Evolutionary conservation across 1,140 invertebrate species (phyloP), one percentile per base, ranked within the genome.

Genomic region (Drosophila repleta): DNA sequence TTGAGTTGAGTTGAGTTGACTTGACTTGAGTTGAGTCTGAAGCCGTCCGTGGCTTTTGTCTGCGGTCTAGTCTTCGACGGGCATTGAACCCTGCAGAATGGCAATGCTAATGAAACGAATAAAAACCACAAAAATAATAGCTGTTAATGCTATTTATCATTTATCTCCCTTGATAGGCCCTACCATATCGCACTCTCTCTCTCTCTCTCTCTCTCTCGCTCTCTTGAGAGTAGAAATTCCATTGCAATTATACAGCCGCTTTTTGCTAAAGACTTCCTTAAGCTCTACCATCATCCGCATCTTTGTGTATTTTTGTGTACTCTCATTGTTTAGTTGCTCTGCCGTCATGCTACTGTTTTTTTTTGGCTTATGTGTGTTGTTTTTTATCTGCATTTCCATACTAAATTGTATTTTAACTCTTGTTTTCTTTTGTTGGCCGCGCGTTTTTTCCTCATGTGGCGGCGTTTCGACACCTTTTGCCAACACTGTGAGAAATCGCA

Each of bases 271-370:
- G 32, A 35, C 32, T 35, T 35, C 32, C 32, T 35, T 35, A 35
- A 32, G 3, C 32, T 3, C 4, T 35, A 35, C 11, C 32, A 13
- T 35, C 32, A 13, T 35, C 32, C 3, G 11, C 17, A 17, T 45
- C 4, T 21, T 13, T 20, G 17, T 62, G 20, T 18, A 35, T 49
- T 62, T 76, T 76, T 71, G 43, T 52, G 35, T 76, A 79, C 53
- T 71, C 61, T 74, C 79, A 82, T 83, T 82, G 79, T 82, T 41
- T 11, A 35, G 10, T 21, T 18, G n/a, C 37, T 21, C 45, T 26
- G 21, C 43, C 49, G 53, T 67, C 55, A 52, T 52, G 67, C 8
- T 52, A 41, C 46, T 52, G 45, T 56, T 29, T 68, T 56, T 56
- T 29, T 68, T 56, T 13, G 56, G 53, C 13, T 43, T 63, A 55